phyloP scores from a whole-genome alignment of 2,113 vertebrate species.

The Nothobranchius furzeri region DNA sequence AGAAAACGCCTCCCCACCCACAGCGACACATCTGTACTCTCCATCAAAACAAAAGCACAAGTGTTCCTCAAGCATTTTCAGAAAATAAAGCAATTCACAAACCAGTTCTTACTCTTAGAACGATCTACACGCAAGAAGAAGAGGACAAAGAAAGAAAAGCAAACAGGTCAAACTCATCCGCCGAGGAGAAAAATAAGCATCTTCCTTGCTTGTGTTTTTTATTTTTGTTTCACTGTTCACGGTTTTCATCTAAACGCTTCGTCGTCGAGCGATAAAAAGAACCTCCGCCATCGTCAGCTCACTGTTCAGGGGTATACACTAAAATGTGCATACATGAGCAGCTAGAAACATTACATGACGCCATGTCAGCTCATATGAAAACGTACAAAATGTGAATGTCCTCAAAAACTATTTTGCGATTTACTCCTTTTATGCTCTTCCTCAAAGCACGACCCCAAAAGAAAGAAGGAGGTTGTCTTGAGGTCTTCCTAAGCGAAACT shows the following conservation, averaged over 20 bases:
- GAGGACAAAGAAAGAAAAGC: constrained; percentile 65
- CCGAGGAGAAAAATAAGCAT: constrained; percentile 84
- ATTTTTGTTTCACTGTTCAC: constrained; percentile 76
- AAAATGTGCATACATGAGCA: constrained; percentile 97
- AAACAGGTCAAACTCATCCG: constrained; percentile 82
- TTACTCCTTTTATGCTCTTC: constrained; percentile 87
- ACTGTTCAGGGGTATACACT: constrained; percentile 98
- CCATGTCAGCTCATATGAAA: constrained; percentile 98
- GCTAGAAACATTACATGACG: constrained; percentile 97
- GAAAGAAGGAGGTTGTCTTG: constrained; percentile 75
- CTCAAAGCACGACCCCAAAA: constrained; percentile 90
- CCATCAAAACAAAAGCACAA: constrained; percentile 84
- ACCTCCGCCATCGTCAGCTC: constrained; percentile 87
- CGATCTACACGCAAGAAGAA: constrained; percentile 87
- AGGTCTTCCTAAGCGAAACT: constrained; percentile 90
- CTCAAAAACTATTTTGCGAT: constrained; percentile 94
- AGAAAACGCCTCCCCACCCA: constrained; percentile 87
- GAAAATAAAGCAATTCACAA: constrained; percentile 94
- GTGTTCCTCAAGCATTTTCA: constrained; percentile 89
- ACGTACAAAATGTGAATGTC: constrained; percentile 99
- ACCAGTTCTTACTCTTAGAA: constrained; percentile 89
- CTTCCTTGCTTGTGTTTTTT: constrained; percentile 76
- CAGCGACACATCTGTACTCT: constrained; percentile 83
- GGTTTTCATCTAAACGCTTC: constrained; percentile 85
- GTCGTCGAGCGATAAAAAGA: constrained; percentile 93